phyloP scores from a whole-genome alignment of 2,888 invertebrate species.

The Hypomecis atomaria region DNA sequence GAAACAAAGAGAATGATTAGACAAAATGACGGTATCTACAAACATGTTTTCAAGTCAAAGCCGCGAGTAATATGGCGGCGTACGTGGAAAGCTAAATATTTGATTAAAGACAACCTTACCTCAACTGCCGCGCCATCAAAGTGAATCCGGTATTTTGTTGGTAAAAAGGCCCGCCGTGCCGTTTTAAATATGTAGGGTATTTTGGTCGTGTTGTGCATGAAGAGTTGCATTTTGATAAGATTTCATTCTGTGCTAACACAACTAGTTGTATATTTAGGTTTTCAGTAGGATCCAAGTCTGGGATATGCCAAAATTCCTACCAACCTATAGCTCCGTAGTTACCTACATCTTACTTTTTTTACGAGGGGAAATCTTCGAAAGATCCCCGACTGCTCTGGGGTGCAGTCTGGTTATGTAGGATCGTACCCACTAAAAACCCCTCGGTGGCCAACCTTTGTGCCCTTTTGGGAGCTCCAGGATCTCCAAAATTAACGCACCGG shows the following conservation, averaged over 20 bases:
- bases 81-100: conserved; percentile 29
- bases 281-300: too few species aligned
- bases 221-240: conserved; percentile 7
- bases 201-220: conserved; percentile 13
- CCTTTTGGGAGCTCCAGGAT: too few species aligned
- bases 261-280: too few species aligned
- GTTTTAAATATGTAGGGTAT: conserved; percentile 13
- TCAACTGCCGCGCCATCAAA: conserved; percentile 25
- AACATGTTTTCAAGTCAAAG: not conserved
- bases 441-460: too few species aligned
- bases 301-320: too few species aligned
- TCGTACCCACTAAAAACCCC: too few species aligned
- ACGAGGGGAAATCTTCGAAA: too few species aligned
- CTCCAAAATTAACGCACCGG: too few species aligned
- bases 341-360: too few species aligned
- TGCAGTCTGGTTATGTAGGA: too few species aligned
- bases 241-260: not conserved
- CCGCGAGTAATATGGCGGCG: conserved; percentile 15
- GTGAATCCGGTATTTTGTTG: conserved; percentile 25
- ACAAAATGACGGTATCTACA: not conserved
- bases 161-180: conserved; percentile 15
- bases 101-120: conserved; percentile 29
- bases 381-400: too few species aligned
- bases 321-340: too few species aligned
- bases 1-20: not conserved